Percentiles rank a stretch among this genome's conserved stretches.
Conservation (phyloP, 2,888 invertebrate genomes). For the Pollenia griseotomentosa region DNA sequence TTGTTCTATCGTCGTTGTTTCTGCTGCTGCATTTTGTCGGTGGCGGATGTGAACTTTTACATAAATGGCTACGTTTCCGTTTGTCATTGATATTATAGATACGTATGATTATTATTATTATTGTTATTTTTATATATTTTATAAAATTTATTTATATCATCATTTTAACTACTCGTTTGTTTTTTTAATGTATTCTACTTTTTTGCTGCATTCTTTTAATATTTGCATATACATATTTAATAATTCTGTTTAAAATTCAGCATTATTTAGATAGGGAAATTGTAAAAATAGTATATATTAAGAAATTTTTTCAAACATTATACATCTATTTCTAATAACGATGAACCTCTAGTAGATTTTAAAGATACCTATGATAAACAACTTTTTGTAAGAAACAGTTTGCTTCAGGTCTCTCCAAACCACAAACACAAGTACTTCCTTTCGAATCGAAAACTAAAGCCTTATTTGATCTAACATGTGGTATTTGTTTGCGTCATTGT, state of each 20-base stretch:
- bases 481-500: too few relatives aligned
- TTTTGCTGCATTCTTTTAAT: slow-evolving; percentile 8
- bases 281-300: background rate
- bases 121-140: slow-evolving; percentile 70
- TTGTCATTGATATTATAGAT: slow-evolving; percentile 77
- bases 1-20: slow-evolving; percentile 68
- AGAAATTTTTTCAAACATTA: too few relatives aligned
- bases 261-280: background rate
- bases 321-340: too few relatives aligned
- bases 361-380: too few relatives aligned
- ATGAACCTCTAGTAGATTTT: too few relatives aligned
- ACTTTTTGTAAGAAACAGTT: too few relatives aligned
- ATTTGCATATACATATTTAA: slow-evolving; percentile 20
- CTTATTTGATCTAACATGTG: too few relatives aligned
- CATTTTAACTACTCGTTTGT: slow-evolving; percentile 12
- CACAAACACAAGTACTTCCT: too few relatives aligned
- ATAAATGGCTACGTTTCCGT: slow-evolving; percentile 84
- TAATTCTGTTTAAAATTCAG: background rate
- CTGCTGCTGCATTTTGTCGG: slow-evolving; percentile 68
- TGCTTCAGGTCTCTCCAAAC: too few relatives aligned
- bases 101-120: slow-evolving; percentile 68
- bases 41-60: slow-evolving; percentile 81
- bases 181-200: background rate
- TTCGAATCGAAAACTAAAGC: too few relatives aligned
- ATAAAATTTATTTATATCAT: slow-evolving; percentile 64